phyloP scores from a whole-genome alignment of 2,113 vertebrate species.

The Castor canadensis region DNA sequence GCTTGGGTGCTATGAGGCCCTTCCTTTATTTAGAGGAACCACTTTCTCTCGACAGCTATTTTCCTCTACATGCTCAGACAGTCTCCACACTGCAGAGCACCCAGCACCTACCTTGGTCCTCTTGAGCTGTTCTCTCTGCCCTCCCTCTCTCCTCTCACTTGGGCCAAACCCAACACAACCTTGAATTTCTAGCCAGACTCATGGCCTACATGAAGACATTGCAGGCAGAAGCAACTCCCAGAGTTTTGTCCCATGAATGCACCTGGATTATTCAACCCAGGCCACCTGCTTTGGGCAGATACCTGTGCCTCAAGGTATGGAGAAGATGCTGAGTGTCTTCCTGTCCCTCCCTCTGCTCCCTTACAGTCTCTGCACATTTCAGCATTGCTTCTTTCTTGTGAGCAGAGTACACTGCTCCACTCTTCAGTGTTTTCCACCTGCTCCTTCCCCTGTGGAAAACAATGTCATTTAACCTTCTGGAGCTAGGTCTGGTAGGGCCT shows the following conservation, averaged over 20 bases:
- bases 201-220: neutral
- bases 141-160: neutral
- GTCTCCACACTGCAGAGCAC: accelerated
- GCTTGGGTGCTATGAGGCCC: too few species aligned
- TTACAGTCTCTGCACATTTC: neutral
- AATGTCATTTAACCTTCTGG: too few species aligned
- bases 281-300: too few species aligned
- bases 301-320: accelerated
- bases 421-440: neutral
- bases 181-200: neutral
- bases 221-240: too few species aligned
- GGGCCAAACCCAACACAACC: too few species aligned
- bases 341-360: neutral
- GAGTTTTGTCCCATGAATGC: neutral
- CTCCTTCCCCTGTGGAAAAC: neutral
- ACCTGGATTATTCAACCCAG: neutral
- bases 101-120: neutral
- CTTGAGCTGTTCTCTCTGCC: neutral
- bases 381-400: neutral
- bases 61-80: accelerated
- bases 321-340: neutral
- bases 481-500: too few species aligned
- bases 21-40: neutral
- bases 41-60: too few species aligned
- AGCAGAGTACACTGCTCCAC: neutral